Evolutionary conservation across 2,113 vertebrate genomes (phyloP).

Genomic region (Lycaon pictus): DNA sequence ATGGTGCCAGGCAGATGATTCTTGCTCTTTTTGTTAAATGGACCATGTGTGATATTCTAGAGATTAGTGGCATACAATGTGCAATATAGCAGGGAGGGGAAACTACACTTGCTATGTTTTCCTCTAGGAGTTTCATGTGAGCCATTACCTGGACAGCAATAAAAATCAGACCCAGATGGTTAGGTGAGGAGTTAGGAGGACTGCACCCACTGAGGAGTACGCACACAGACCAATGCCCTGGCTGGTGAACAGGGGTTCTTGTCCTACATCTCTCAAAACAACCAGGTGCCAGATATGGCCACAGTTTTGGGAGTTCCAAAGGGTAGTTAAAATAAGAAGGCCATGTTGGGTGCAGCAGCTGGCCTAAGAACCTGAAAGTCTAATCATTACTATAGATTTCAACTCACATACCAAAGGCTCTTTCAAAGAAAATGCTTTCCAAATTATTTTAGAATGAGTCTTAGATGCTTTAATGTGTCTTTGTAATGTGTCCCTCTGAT

Average conservation of each 20-base stretch:
- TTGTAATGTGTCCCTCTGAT: background rate
- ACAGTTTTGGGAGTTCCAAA: background rate
- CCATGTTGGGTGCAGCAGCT: rapidly evolving
- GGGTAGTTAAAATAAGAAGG: background rate
- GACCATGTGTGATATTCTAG: background rate
- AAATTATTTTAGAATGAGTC: background rate
- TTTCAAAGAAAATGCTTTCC: background rate
- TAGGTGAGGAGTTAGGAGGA: too few relatives aligned
- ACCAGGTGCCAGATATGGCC: background rate
- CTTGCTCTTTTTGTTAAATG: background rate
- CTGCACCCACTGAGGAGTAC: background rate
- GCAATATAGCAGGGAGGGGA: background rate
- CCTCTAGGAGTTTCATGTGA: background rate
- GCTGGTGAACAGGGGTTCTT: background rate
- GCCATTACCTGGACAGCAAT: background rate
- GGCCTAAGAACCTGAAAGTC: background rate
- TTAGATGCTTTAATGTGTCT: background rate
- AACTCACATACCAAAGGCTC: background rate
- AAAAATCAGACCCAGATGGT: background rate
- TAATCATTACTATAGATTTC: background rate
- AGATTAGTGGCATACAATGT: rapidly evolving
- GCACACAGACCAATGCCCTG: background rate
- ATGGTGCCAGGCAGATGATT: background rate
- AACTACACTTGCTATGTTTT: background rate
- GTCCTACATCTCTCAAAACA: background rate